A percentile compares a stretch with the other conserved stretches of the same genome.
Conservation (phyloP, 2,113 vertebrate species). For the Callocephalon fimbriatum region DNA sequence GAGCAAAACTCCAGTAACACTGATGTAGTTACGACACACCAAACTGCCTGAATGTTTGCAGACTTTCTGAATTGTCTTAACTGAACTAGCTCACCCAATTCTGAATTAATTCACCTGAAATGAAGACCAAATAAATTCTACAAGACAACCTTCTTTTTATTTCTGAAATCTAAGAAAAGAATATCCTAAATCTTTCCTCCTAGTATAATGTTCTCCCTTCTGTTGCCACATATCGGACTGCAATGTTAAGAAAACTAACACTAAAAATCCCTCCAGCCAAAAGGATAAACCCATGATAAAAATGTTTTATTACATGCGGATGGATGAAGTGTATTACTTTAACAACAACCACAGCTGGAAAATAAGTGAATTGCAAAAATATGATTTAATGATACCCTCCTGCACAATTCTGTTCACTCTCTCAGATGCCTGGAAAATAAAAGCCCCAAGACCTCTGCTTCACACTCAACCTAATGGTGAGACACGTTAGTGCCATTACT, state of each 20-base stretch:
- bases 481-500: background rate
- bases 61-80: background rate
- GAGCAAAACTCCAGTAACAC: background rate
- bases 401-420: slow-evolving; percentile 25
- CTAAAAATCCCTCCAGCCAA: slow-evolving; percentile 27
- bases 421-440: slow-evolving; percentile 26
- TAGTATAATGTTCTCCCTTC: background rate
- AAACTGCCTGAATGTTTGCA: background rate
- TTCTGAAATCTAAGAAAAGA: background rate
- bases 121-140: background rate
- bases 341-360: slow-evolving; percentile 25
- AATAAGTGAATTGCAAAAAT: slow-evolving; percentile 55
- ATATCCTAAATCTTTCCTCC: background rate
- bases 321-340: slow-evolving; percentile 30
- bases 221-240: background rate
- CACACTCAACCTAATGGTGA: background rate
- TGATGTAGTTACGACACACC: accelerated
- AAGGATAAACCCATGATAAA: slow-evolving; percentile 4
- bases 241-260: slow-evolving; percentile 13
- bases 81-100: background rate
- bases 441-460: background rate
- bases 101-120: background rate
- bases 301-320: slow-evolving; percentile 1
- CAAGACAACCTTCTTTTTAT: background rate
- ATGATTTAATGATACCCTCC: slow-evolving; percentile 30